A percentile compares a stretch with the other conserved stretches of the same genome.
Conservation (phyloP, 2,113 vertebrate species). For the Tychaedon coryphoeus region DNA sequence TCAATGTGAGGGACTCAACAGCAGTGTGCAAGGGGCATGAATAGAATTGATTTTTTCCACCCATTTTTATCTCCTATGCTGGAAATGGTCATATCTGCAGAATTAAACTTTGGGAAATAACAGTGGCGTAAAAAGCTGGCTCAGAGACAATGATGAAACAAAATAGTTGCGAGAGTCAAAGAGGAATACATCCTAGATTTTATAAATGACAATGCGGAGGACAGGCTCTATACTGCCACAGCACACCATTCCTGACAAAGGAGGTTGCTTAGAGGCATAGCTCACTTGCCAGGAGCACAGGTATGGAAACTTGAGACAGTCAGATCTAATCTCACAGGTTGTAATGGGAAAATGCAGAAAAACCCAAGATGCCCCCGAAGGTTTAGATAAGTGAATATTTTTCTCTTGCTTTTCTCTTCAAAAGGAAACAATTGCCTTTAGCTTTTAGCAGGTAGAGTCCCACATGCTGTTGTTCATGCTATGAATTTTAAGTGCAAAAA, state of each 20-base stretch:
- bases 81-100: neutral
- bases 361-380: neutral
- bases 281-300: neutral
- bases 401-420: slow-evolving; percentile 13
- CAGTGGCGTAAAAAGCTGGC: neutral
- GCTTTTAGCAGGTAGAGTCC: slow-evolving; percentile 9
- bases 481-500: neutral
- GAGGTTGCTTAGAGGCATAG: neutral
- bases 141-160: neutral
- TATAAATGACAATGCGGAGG: neutral
- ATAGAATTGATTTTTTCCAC: neutral
- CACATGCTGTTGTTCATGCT: neutral
- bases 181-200: neutral
- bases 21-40: neutral
- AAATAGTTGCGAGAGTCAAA: neutral
- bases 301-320: neutral
- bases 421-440: slow-evolving; percentile 7
- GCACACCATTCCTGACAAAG: rapidly evolving
- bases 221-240: neutral
- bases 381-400: slow-evolving; percentile 31
- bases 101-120: neutral
- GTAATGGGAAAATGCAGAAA: neutral
- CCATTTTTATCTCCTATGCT: neutral
- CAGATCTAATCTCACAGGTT: slow-evolving; percentile 24
- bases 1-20: neutral